These are phyloP conservation scores for Papilio demoleus DNA, from an alignment of 2,888 invertebrate genomes.

Conservation along the genomic window DNA sequence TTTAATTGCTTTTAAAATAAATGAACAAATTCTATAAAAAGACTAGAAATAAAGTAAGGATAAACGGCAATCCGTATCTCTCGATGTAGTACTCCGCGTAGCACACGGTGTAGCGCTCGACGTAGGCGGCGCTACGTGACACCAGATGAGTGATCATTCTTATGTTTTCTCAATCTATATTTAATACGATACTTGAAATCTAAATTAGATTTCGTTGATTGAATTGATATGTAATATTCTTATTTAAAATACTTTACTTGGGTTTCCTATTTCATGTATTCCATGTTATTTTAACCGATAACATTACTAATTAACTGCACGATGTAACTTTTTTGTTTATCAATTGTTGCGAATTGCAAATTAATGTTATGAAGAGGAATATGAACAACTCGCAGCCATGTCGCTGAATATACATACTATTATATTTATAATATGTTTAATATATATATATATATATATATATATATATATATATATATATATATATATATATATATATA, in stretches of 20 bases:
- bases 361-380: neutral
- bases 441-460: too few species aligned
- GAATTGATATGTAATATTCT: neutral
- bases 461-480: too few species aligned
- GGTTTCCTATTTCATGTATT: neutral
- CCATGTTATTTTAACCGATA: neutral
- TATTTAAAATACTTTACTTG: neutral
- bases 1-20: neutral
- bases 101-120: constrained; percentile 9
- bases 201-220: constrained; percentile 2
- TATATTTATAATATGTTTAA: too few species aligned
- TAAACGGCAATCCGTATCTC: constrained; percentile 15
- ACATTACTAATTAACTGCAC: too few species aligned
- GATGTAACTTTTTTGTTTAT: too few species aligned
- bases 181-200: constrained; percentile 10
- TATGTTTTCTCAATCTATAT: constrained; percentile 31
- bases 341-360: neutral
- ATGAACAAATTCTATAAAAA: constrained; percentile 10
- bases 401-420: too few species aligned
- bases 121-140: constrained; percentile 30
- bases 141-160: constrained; percentile 19
- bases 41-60: constrained; percentile 19
- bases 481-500: too few species aligned
- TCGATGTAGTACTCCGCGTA: neutral
- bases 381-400: neutral